phyloP scores from a whole-genome alignment of 30 jellyfish, hydroid and myxozoan genomes.

The Aurelia coerulea region DNA sequence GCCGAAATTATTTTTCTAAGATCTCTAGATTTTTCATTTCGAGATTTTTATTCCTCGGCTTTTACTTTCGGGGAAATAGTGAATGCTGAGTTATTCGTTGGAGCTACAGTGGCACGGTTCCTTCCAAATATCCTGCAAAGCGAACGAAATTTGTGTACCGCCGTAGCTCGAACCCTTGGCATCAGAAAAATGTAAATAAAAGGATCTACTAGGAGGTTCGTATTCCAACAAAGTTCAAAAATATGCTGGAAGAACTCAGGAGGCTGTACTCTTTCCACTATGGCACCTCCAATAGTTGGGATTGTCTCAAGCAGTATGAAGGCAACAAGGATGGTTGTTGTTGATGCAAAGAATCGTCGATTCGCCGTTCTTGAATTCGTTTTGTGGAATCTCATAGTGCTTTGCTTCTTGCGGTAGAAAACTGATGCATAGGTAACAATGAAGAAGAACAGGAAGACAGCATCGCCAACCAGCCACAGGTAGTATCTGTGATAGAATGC shows the following conservation, averaged over 20 bases:
- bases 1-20: too few species aligned
- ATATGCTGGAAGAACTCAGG: background rate
- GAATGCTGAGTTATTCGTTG: too few species aligned
- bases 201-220: constrained; percentile 31
- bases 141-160: too few species aligned
- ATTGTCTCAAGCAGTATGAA: constrained; percentile 6
- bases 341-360: constrained; percentile 9
- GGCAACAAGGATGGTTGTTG: constrained; percentile 8
- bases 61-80: too few species aligned
- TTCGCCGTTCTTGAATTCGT: background rate
- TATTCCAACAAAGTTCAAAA: constrained; percentile 14
- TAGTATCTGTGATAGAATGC: background rate
- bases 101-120: too few species aligned
- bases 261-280: background rate
- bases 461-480: constrained; percentile 29
- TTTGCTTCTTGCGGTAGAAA: constrained; percentile 1
- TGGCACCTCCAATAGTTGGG: constrained; percentile 5
- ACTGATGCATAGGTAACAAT: background rate
- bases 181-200: constrained; percentile 28
- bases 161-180: background rate
- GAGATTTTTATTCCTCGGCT: too few species aligned
- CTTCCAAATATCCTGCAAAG: too few species aligned
- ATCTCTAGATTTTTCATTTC: too few species aligned
- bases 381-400: background rate
- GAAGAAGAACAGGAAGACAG: constrained; percentile 3